phyloP scores from a whole-genome alignment of 2,888 invertebrate genomes.

The Aphidoletes aphidimyza region DNA sequence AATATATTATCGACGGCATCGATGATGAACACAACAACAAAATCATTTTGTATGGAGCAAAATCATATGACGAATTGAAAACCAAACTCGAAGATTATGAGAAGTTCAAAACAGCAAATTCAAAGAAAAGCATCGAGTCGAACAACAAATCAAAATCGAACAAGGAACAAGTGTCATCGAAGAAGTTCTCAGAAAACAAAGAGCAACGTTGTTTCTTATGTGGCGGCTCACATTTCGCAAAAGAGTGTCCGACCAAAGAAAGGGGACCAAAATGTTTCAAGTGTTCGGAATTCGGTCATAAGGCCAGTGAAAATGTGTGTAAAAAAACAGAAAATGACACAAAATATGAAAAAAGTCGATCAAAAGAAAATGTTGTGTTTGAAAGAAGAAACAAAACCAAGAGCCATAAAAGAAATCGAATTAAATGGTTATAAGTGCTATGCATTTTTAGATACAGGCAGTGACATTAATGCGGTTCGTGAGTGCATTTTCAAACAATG shows the following conservation, averaged over 20 bases:
- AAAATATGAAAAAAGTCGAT: background rate
- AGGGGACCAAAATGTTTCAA: constrained; percentile 53
- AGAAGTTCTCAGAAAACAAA: background rate
- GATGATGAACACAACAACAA: constrained; percentile 59
- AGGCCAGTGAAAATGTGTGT: too few relatives aligned
- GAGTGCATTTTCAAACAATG: background rate
- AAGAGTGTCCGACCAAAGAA: constrained; percentile 1
- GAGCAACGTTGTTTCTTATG: background rate
- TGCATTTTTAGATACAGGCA: background rate
- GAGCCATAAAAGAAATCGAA: background rate
- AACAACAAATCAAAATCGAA: background rate
- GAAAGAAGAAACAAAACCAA: background rate
- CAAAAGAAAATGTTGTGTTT: constrained; percentile 41
- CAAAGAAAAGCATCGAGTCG: background rate
- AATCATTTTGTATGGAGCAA: constrained; percentile 59
- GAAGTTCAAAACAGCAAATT: background rate
- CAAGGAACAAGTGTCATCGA: background rate
- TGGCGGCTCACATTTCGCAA: background rate
- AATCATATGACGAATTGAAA: constrained; percentile 58
- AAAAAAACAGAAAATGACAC: background rate
- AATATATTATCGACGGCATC: constrained; percentile 60
- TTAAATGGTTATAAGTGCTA: background rate
- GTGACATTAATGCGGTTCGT: background rate
- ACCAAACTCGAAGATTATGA: constrained; percentile 56
- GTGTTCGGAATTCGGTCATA: constrained; percentile 51